These are phyloP conservation scores for Nematostella vectensis DNA, from an alignment of 92 coral and sea anemone species.

Conservation along the genomic window DNA sequence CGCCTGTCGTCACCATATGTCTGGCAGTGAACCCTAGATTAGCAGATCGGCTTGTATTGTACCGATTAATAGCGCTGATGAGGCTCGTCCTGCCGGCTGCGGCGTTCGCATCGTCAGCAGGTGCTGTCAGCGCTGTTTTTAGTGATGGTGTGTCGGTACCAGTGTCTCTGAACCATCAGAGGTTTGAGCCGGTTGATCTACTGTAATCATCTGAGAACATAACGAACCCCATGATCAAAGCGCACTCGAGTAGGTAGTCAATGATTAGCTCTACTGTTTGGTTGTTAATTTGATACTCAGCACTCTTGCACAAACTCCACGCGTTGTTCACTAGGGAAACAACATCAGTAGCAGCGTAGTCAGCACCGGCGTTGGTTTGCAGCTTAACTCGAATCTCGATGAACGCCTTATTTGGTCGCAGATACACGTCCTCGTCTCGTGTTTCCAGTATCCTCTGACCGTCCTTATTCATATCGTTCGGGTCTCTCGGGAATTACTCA, in stretches of 20 bases:
- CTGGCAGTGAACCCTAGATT: conserved; percentile 15
- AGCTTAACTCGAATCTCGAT: conserved; percentile 1
- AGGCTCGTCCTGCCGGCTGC: neutral
- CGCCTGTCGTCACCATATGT: conserved; percentile 3
- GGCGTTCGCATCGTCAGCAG: neutral
- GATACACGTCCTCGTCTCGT: neutral
- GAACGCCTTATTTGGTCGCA: neutral
- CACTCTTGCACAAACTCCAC: conserved; percentile 1
- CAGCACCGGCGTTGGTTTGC: conserved; percentile 7
- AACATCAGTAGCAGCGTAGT: neutral
- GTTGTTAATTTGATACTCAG: conserved; percentile 3
- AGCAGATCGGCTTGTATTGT: conserved; percentile 5
- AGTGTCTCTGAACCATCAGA: conserved; percentile 8
- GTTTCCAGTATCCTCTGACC: conserved; percentile 2
- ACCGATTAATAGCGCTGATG: neutral
- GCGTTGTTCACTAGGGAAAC: neutral
- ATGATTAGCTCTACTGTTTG: neutral
- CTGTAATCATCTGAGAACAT: conserved; percentile 8
- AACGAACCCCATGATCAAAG: neutral
- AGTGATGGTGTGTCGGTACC: neutral
- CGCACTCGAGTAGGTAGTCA: neutral
- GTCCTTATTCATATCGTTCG: conserved; percentile 7
- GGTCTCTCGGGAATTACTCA: conserved; percentile 4
- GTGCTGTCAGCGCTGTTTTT: neutral
- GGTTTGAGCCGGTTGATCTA: neutral